phyloP scores from a whole-genome alignment of 2,113 vertebrate genomes.

The Saguinus midas region DNA sequence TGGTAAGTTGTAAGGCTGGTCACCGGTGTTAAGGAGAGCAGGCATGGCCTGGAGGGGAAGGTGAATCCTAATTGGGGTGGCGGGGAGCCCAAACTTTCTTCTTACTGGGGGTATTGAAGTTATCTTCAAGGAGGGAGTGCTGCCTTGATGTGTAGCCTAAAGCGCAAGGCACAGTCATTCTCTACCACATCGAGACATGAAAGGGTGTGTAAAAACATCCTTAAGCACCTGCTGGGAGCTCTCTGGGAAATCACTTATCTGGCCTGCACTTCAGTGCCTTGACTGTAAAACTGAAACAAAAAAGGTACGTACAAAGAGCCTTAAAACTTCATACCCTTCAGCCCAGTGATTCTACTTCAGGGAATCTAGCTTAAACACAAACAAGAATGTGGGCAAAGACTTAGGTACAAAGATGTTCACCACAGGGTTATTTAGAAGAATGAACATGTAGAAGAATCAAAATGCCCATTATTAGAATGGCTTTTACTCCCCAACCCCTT shows the following conservation, averaged over 20 bases:
- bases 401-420: not conserved
- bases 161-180: not conserved
- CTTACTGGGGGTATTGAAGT: not conserved
- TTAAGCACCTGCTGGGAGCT: not conserved
- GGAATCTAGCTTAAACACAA: not conserved
- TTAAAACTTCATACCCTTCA: not conserved
- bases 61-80: not conserved
- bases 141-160: not conserved
- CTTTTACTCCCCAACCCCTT: not conserved
- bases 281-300: conserved; percentile 24
- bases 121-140: not conserved
- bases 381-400: not conserved
- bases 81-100: not conserved
- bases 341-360: not conserved
- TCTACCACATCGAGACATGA: not conserved
- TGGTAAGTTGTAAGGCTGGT: not conserved
- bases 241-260: not conserved
- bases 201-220: not conserved
- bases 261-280: not conserved
- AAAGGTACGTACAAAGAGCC: not conserved
- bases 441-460: not conserved
- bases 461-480: not conserved
- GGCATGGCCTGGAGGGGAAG: not conserved
- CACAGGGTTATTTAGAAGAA: not conserved
- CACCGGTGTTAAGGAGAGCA: not conserved